Percentiles rank a stretch among this genome's conserved stretches.
These are phyloP conservation scores for Pyxicephalus adspersus DNA, from an alignment of 2,113 vertebrate genomes.

Conservation along the genomic window DNA sequence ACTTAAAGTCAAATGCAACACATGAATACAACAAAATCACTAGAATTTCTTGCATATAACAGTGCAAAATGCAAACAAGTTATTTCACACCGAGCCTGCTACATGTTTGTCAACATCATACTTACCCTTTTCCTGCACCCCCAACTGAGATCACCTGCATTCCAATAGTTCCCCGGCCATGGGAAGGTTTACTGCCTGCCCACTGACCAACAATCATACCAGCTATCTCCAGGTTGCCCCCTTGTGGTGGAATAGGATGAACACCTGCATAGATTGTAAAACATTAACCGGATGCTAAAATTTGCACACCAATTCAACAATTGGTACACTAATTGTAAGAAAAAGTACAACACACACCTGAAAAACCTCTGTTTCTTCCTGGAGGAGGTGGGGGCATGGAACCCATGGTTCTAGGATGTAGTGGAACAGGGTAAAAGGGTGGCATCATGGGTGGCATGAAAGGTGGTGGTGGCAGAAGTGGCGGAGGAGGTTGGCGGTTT, in stretches of 20 bases:
- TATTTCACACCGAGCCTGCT: too few relatives aligned
- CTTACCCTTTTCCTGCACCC: constrained; percentile 86
- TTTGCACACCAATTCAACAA: too few relatives aligned
- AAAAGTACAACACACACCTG: constrained; percentile 71
- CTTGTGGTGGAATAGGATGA: constrained; percentile 89
- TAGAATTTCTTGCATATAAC: too few relatives aligned
- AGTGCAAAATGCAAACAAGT: too few relatives aligned
- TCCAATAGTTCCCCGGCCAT: constrained; percentile 84
- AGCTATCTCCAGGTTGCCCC: constrained; percentile 92
- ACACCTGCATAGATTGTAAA: constrained; percentile 70
- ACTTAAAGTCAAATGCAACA: too few relatives aligned
- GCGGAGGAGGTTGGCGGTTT: constrained; percentile 79
- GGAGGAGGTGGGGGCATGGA: constrained; percentile 77
- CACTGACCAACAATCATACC: constrained; percentile 94
- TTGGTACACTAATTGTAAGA: background rate
- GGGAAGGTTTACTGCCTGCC: constrained; percentile 87
- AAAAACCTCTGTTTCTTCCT: constrained; percentile 82
- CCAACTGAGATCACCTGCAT: constrained; percentile 90
- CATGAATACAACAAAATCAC: too few relatives aligned
- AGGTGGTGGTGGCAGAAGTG: constrained; percentile 84
- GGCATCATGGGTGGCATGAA: constrained; percentile 82
- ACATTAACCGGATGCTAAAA: background rate
- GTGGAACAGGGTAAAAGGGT: constrained; percentile 83
- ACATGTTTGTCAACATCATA: too few relatives aligned
- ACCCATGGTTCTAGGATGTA: constrained; percentile 81